Conservation (phyloP, 2,113 vertebrate species). For the Gallinago jamesoni region DNA sequence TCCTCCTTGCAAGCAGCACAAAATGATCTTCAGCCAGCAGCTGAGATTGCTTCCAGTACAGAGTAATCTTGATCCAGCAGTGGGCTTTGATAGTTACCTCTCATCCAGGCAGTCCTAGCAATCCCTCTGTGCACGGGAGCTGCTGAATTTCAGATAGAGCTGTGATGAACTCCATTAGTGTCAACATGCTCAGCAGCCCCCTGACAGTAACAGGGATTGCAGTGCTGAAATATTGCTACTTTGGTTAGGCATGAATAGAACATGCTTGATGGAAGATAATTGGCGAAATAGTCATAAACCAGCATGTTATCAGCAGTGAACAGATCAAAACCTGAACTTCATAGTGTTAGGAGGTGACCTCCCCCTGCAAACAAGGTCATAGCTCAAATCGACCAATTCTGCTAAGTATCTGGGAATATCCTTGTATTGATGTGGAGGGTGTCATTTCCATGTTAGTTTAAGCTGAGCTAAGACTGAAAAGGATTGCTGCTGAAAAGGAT, state of each 20-base stretch:
- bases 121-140: not conserved
- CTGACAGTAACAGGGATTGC: not conserved
- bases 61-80: not conserved
- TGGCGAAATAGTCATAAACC: not conserved
- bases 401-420: not conserved
- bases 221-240: not conserved
- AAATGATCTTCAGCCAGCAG: not conserved
- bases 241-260: not conserved
- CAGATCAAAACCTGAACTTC: not conserved
- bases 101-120: not conserved
- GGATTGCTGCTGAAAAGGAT: not conserved
- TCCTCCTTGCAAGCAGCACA: not conserved
- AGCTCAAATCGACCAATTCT: not conserved
- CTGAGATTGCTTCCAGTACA: not conserved
- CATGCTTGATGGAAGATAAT: not conserved
- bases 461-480: not conserved
- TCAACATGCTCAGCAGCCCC: not conserved
- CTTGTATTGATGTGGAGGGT: not conserved
- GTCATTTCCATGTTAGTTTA: not conserved
- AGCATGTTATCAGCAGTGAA: not conserved
- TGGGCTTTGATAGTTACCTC: not conserved
- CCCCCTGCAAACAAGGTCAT: not conserved
- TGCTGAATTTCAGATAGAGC: not conserved
- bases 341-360: not conserved
- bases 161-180: not conserved